phyloP scores from a whole-genome alignment of 2,888 invertebrate species.

The Pristionchus entomophagus region DNA sequence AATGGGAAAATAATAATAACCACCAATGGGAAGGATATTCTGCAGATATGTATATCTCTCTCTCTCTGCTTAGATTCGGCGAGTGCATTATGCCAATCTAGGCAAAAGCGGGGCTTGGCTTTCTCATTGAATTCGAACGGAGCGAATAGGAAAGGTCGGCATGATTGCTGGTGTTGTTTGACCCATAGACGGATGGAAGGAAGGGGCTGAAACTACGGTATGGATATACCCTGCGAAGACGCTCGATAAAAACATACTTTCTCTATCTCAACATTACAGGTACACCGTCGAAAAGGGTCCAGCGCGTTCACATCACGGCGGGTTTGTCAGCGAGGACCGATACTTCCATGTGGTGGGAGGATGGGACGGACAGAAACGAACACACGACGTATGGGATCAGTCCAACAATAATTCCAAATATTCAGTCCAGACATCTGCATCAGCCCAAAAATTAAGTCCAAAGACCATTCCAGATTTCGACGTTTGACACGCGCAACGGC shows the following conservation, averaged over 20 bases:
- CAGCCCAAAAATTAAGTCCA: too few species aligned
- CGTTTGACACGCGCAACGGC: slow-evolving; percentile 30
- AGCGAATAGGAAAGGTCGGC: neutral
- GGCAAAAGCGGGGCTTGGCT: too few species aligned
- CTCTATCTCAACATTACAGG: slow-evolving; percentile 34
- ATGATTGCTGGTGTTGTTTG: too few species aligned
- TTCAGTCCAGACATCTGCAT: too few species aligned
- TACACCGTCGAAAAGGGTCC: slow-evolving; percentile 45
- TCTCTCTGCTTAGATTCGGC: too few species aligned
- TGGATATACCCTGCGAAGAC: neutral
- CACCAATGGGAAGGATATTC: too few species aligned
- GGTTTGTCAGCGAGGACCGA: slow-evolving; percentile 34
- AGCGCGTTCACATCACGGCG: slow-evolving; percentile 24
- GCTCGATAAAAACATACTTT: too few species aligned
- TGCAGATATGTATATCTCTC: too few species aligned
- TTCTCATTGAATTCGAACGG: too few species aligned
- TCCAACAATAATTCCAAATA: too few species aligned
- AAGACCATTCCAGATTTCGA: slow-evolving; percentile 6
- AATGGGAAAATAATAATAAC: neutral
- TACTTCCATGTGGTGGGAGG: slow-evolving; percentile 46
- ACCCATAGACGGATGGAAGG: neutral
- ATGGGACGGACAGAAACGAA: slow-evolving; percentile 47
- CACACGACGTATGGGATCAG: slow-evolving; percentile 43
- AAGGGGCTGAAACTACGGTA: neutral
- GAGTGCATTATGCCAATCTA: too few species aligned